Conservation (phyloP, 2,797 vertebrate genomes). For the Limosa lapponica region DNA sequence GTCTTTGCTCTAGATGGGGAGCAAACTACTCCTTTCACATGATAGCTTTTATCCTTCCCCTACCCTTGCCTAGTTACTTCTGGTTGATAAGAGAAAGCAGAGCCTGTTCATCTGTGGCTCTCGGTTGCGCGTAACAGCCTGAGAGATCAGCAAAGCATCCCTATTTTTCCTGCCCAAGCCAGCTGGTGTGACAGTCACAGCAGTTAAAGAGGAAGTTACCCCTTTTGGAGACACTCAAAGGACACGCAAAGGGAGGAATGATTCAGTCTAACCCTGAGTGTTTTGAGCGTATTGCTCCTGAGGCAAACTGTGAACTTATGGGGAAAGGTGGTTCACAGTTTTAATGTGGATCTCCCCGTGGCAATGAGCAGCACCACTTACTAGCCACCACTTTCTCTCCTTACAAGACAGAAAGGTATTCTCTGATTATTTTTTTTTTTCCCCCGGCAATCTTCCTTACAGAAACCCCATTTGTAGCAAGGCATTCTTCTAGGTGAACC, state of each 20-base stretch:
- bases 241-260: background rate
- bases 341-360: background rate
- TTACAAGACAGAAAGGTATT: background rate
- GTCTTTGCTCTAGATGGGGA: background rate
- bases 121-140: background rate
- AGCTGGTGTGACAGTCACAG: background rate
- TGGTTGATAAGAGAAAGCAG: background rate
- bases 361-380: background rate
- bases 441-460: background rate
- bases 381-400: background rate
- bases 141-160: background rate
- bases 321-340: accelerated
- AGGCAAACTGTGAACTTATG: background rate
- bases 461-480: background rate
- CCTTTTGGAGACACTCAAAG: background rate
- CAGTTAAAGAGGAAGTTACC: background rate
- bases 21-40: background rate
- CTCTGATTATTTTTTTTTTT: background rate
- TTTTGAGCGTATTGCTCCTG: background rate
- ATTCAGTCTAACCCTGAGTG: background rate
- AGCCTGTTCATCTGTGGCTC: background rate
- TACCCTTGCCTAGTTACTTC: background rate
- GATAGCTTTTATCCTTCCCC: background rate
- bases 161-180: background rate
- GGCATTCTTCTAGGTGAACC: background rate